Base-by-base conservation (phyloP, 2,797 vertebrate species). In the Arctocebus calabarensis region DNA sequence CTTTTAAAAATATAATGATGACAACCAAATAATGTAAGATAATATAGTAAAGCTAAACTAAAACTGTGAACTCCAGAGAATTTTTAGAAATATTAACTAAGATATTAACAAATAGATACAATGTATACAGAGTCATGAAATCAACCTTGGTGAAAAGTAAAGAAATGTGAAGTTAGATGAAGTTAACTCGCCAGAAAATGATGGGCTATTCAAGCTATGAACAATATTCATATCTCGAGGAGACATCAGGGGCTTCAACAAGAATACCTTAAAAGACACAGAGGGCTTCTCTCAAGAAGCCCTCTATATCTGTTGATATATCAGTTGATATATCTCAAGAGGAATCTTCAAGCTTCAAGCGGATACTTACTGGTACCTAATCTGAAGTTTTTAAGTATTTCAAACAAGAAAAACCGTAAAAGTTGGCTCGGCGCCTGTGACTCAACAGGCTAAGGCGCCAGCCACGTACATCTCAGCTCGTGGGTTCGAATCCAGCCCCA, bases 31-130 rank as follows among this genome's bases (percentile, higher is more conserved):
- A 89, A 61, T 32, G 84, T 19, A 20, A 90, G 37, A 64, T 32
- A 77, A 90, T 52, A 96, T 0, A 94, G 59, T 32, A 93, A 45
- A 95, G 88, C 57, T 83, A 90, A 95, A 74, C 32, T 92, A 90
- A 96, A 95, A 88, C 7, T 85, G 43, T 59, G 22, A 94, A 93
- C 43, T 87, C 52, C 6, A 82, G 59, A 81, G 68, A 79, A 84
- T 16, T 45, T 83, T 40, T 74, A 86, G 12, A 84, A 55, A 25
- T 43, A 40, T 73, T 43, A 52, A 77, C 34, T 71, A 19, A 12
- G 23, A 37, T 6, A 81, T 57, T 79, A 91, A 85, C 52, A 92
- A 82, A n/a, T 48, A 94, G 20, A 85, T 78, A 43, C 27, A 94
- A 87, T 34, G 8, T 45, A 45, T 48, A 45, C 45, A n/a, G 23